phyloP scores from a whole-genome alignment of 2,888 invertebrate genomes.

The Nebria salina region DNA sequence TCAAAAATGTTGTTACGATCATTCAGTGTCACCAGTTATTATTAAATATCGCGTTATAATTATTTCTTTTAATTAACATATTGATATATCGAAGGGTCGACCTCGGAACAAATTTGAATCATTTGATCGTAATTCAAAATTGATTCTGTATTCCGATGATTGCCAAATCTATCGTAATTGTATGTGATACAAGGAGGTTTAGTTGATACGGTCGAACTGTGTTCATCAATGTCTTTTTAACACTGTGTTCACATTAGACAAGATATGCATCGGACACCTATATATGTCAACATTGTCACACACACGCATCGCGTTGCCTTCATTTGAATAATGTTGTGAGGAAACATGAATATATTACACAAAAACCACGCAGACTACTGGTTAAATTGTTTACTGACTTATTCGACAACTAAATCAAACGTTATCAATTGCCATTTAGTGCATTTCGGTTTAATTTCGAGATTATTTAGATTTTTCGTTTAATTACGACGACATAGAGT shows the following conservation, averaged over 20 bases:
- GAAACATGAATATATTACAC: neutral
- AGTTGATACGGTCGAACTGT: neutral
- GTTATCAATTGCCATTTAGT: too few species aligned
- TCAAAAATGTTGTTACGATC: neutral
- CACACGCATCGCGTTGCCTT: neutral
- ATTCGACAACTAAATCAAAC: neutral
- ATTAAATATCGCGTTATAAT: neutral
- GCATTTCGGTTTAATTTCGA: too few species aligned
- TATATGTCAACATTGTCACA: neutral
- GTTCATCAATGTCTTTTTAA: conserved; percentile 1
- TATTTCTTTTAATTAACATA: neutral
- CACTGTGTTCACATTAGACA: neutral
- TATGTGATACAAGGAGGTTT: neutral
- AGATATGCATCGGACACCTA: neutral
- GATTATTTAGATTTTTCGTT: too few species aligned
- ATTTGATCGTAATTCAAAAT: neutral
- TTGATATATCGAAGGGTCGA: neutral
- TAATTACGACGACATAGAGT: too few species aligned
- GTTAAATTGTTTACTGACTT: neutral
- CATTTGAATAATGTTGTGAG: neutral
- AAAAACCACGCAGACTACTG: neutral
- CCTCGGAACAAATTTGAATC: neutral
- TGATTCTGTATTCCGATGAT: too few species aligned
- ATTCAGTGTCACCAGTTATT: neutral
- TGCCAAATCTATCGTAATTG: neutral